A percentile compares a stretch with the other conserved stretches of the same genome.
These are phyloP conservation scores for Tychaedon coryphoeus DNA, from an alignment of 2,113 vertebrate species.

Conservation along the genomic window DNA sequence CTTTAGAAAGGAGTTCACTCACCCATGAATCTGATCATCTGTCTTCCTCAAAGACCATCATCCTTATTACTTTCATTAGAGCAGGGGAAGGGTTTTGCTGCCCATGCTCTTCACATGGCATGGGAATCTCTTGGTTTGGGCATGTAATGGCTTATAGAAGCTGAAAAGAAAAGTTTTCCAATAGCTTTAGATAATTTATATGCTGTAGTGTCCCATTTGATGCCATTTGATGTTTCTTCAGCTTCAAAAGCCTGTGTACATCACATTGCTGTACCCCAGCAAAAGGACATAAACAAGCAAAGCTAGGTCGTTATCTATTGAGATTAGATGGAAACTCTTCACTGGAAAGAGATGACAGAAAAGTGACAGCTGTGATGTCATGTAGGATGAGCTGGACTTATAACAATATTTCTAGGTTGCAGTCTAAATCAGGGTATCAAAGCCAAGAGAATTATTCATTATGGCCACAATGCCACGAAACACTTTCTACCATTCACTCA, in stretches of 20 bases:
- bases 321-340: background rate
- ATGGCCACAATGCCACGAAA: background rate
- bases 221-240: background rate
- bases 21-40: background rate
- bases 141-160: background rate
- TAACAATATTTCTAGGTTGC: background rate
- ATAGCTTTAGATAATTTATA: background rate
- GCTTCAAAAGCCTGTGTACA: background rate
- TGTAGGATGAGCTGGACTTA: background rate
- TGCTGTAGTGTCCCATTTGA: background rate
- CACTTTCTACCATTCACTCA: background rate
- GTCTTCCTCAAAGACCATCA: background rate
- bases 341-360: background rate
- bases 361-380: background rate
- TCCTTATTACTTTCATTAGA: background rate
- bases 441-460: background rate
- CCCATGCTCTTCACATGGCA: background rate
- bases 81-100: background rate
- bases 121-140: background rate
- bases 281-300: background rate
- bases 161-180: background rate
- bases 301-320: background rate
- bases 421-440: background rate
- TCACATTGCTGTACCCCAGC: background rate
- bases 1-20: background rate